Evolutionary conservation across 1,140 invertebrate genomes (phyloP).

Genomic region (Anoplophora glabripennis): DNA sequence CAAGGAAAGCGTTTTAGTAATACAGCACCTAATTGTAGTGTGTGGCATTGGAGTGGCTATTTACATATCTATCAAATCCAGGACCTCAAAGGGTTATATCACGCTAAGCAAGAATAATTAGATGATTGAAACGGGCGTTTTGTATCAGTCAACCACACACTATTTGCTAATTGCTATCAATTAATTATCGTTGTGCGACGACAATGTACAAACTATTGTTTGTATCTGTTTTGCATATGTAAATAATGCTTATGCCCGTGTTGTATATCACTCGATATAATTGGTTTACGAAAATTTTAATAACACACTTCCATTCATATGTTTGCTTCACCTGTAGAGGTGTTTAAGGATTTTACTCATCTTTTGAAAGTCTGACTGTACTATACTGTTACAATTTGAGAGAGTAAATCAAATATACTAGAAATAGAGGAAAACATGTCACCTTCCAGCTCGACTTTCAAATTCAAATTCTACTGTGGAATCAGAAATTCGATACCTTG

Average conservation of each 20-base stretch:
- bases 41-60: constrained; percentile 32
- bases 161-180: constrained; percentile 47
- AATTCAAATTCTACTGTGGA: too few relatives aligned
- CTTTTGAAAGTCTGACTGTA: too few relatives aligned
- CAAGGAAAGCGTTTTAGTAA: not conserved
- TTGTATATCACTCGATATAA: too few relatives aligned
- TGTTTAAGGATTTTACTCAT: too few relatives aligned
- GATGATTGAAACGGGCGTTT: constrained; percentile 48
- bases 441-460: too few relatives aligned
- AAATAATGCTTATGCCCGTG: constrained; percentile 13
- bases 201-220: constrained; percentile 33
- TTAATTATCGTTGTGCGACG: constrained; percentile 42
- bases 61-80: constrained; percentile 48
- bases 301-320: too few relatives aligned
- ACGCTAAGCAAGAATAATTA: constrained; percentile 45
- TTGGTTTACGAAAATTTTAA: too few relatives aligned
- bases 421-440: too few relatives aligned
- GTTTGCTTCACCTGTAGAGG: too few relatives aligned
- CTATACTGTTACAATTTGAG: too few relatives aligned
- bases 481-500: too few relatives aligned
- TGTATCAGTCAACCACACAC: constrained; percentile 49
- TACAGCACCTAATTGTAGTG: constrained; percentile 34
- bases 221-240: constrained; percentile 30
- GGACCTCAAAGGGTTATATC: constrained; percentile 45
- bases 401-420: too few relatives aligned